phyloP scores from a whole-genome alignment of 2,113 vertebrate genomes.

The Sinocyclocheilus anophthalmus region DNA sequence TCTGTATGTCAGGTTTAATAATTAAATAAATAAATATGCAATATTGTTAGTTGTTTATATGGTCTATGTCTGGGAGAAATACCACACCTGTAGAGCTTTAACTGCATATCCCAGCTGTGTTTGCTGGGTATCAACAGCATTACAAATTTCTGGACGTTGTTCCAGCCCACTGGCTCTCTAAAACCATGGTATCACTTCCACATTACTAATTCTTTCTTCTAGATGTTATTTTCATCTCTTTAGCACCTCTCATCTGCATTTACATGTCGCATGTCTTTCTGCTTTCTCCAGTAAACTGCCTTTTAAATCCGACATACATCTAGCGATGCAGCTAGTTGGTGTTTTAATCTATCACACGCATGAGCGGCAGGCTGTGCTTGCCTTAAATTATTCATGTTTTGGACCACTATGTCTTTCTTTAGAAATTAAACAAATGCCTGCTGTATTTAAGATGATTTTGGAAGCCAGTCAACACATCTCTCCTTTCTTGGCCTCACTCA shows the following conservation, averaged over 20 bases:
- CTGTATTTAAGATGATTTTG: background rate
- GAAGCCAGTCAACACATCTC: background rate
- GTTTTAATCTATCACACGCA: background rate
- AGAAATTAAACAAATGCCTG: background rate
- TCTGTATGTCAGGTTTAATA: background rate
- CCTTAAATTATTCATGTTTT: constrained; percentile 24
- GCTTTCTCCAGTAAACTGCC: background rate
- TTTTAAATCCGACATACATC: constrained; percentile 2
- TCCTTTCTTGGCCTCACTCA: no score
- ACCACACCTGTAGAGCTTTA: background rate
- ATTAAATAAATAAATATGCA: background rate
- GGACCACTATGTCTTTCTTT: background rate
- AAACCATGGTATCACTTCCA: background rate
- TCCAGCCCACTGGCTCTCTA: background rate
- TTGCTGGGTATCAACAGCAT: background rate
- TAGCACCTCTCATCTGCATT: background rate
- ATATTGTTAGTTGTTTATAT: background rate
- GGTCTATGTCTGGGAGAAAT: background rate
- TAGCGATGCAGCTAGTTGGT: background rate
- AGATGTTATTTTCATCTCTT: background rate
- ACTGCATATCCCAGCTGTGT: background rate
- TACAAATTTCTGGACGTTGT: background rate
- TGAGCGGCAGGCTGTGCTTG: background rate
- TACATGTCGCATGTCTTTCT: background rate
- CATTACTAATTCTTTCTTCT: background rate